These are phyloP conservation scores for Novumbra hubbsi DNA, from an alignment of 2,797 vertebrate genomes.

Conservation along the genomic window DNA sequence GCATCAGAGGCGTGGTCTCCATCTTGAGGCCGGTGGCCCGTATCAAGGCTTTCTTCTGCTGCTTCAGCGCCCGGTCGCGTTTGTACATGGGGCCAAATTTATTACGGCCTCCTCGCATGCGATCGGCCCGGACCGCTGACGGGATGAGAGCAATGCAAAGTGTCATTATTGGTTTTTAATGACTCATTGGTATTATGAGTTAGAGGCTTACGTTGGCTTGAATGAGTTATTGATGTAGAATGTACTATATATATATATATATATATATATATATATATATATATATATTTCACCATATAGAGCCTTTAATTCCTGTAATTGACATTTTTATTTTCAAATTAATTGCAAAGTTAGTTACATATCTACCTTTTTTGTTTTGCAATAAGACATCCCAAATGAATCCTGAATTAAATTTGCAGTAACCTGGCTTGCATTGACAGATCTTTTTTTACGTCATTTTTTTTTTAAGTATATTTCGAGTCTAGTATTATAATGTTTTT, in stretches of 20 bases:
- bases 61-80: conserved; percentile 88
- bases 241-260: not conserved
- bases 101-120: conserved; percentile 91
- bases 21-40: conserved; percentile 79
- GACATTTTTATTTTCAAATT: no score
- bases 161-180: not conserved
- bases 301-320: no score
- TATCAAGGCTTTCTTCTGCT: conserved; percentile 89
- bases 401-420: no score
- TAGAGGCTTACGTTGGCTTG: not conserved
- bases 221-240: not conserved
- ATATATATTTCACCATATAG: no score
- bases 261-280: no score
- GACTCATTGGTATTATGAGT: conserved; percentile 10
- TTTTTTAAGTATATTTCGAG: not conserved
- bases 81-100: conserved; percentile 97
- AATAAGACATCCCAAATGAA: no score
- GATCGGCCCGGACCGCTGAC: conserved; percentile 88
- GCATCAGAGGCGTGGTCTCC: conserved; percentile 71
- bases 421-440: not conserved
- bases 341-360: no score
- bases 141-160: not conserved
- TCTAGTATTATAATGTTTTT: no score
- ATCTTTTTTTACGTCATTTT: not conserved
- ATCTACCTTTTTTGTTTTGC: not conserved